Evolutionary conservation across 2,888 invertebrate genomes (phyloP), one percentile per base, ranked within the genome.

Genomic region (Melanotus villosus): DNA sequence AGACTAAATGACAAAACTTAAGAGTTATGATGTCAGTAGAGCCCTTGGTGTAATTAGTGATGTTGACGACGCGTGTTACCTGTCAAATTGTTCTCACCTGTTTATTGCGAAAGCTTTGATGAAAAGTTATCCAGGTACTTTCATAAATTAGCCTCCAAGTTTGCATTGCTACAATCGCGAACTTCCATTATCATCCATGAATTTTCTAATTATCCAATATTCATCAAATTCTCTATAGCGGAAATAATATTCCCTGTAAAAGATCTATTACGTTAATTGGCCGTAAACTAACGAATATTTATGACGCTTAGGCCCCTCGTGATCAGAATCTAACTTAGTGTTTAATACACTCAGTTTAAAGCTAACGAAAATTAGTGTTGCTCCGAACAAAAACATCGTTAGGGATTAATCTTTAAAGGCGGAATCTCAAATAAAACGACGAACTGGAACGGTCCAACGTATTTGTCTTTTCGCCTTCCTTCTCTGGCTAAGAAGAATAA

Each of bases 31-130:
- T 50, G 50, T 50, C 30, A 50, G 50, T 18, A 32, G 50, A 50
- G 50, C 50, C 32, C 50, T 41, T 18, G n/a, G 50, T 18, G 65
- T 62, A 71, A 71, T 71, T 71, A 71, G 65, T 50, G 65, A 60
- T 30, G 54, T 56, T 41, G 47, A 57, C 52, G 62, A 57, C 70
- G 65, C 62, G 62, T 58, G 66, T 59, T 64, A 67, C 67, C 67
- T 67, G 70, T 67, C 67, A 70, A 70, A 70, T 67, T 60, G 67
- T 67, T 67, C 63, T 67, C 59, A 70, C 60, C 69, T 65, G 69
- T 45, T 69, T 69, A 56, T 65, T 65, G 60, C 38, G 16, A 45
- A 41, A 19, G 64, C 45, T 60, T 65, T 65, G 36, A 32, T 41
- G 47, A 34, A 52, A 64, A 47, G 32, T 47, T 57, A 30, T 41